Percentiles rank a stretch among this genome's conserved stretches.
Evolutionary conservation across 64 coral and sea anemone species (phyloP).

Genomic region (Montipora foliosa): DNA sequence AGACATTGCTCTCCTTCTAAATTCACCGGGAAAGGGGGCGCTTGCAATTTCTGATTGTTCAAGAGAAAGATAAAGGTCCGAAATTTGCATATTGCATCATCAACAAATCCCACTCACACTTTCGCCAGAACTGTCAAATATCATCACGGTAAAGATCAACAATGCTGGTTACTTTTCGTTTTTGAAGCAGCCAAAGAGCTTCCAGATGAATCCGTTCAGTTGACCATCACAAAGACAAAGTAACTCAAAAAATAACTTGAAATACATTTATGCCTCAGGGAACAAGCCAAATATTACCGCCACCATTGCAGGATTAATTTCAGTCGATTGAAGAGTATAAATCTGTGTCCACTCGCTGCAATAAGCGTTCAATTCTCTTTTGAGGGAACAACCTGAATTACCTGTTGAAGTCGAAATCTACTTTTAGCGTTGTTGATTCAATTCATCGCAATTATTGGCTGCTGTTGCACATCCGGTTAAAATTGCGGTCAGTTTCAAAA

Average conservation of each 20-base stretch:
- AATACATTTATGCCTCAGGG: background rate
- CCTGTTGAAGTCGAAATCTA: conserved; percentile 2
- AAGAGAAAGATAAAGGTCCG: background rate
- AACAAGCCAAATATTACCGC: background rate
- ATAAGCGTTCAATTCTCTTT: background rate
- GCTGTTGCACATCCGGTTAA: background rate
- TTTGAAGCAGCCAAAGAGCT: background rate
- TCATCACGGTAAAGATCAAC: background rate
- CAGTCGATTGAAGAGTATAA: background rate
- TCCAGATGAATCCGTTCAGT: background rate
- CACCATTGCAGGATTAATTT: background rate
- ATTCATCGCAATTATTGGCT: background rate
- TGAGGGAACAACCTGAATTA: background rate
- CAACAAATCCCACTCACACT: background rate
- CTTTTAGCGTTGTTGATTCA: conserved; percentile 9
- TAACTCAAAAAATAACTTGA: background rate
- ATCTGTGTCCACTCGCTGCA: background rate
- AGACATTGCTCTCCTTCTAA: background rate
- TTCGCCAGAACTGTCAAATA: background rate
- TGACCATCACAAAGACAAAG: background rate
- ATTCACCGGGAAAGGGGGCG: background rate
- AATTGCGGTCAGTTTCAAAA: conserved; percentile 16
- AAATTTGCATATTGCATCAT: conserved; percentile 35
- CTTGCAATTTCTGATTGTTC: too few species aligned
- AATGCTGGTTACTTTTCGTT: background rate